Evolutionary conservation across 2,797 vertebrate genomes (phyloP), one percentile per base, ranked within the genome.

Genomic region (Oreortyx pictus): DNA sequence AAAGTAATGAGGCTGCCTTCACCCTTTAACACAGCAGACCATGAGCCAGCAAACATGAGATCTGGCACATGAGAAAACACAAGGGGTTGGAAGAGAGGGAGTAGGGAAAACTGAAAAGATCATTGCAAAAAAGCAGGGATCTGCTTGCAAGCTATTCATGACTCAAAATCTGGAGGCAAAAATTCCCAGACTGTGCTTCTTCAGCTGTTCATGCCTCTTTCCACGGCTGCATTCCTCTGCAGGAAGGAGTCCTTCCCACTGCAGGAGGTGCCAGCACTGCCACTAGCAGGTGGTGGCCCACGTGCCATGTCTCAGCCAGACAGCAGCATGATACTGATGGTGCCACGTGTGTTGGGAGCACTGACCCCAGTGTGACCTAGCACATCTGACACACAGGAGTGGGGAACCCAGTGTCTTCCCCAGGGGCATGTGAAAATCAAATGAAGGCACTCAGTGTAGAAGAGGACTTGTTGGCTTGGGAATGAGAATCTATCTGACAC

Each of bases 391-490:
- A 59, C 24, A 57, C 59, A 90, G 77, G 7, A n/a, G 9, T 39
- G 54, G 66, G 77, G 77, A 68, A 5, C 54, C 65, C 70, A 25
- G 43, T 11, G 31, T 37, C 62, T 91, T 47, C 80, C 91, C 39
- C 62, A 41, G 52, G 71, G 91, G 43, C 5, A 4, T 70, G 79
- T 86, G 91, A 93, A 93, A 95, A 84, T 57, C 66, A 70, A 35
- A 65, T 27, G 44, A 82, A 81, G 80, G 24, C 22, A 81, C 47
- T 78, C 46, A 5, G 59, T 47, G 72, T 2, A 73, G 77, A 46
- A 83, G 27, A 89, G 43, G 18, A 6, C 47, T 4, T 2, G 1
- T 17, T 92, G 50, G 54, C 79, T 88, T 23, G 22, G 50, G 88
- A 83, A 78, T 0, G 0, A 67, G 77, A 92, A 67, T 84, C 29